Evolutionary conservation across 2,797 vertebrate genomes (phyloP), one percentile per base, ranked within the genome.

Genomic region (Spinus olivaceus): DNA sequence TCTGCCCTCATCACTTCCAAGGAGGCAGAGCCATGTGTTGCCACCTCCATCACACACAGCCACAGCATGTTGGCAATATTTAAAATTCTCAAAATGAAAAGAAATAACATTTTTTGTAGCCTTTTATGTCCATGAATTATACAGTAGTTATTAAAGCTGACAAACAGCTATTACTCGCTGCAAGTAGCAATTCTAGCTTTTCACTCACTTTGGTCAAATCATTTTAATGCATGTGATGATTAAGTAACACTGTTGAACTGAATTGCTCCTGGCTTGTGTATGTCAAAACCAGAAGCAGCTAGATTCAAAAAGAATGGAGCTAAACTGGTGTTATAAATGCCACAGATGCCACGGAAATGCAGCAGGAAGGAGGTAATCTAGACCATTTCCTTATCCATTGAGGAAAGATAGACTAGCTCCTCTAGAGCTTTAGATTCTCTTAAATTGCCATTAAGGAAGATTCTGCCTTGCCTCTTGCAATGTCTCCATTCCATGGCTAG

Each of bases 111-210:
- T 11, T 12, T 84, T 49, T n/a, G 42, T 74, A 86, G 53, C n/a
- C 56, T 96, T 89, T 91, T 71, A 63, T 64, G 64, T 80, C 53
- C 56, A 65, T 83, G 44, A 92, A 91, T 90, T 60, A 91, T 71
- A 78, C 32, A 88, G 69, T n/a, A 93, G 79, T 72, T 87, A 59
- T 80, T 65, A 92, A 79, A 85, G 88, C 51, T 90, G 81, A 77
- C 87, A 89, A 94, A 92, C 6, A 73, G 44, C 79, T 94, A 66
- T 79, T 94, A 70, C 57, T 87, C 0, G 0, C 21, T 54, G 30
- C 30, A 81, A 87, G 67, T 28, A 49, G 53, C 74, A 86, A 63
- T 84, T 81, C 63, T 41, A 76, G 63, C 23, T 92, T 86, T 88
- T 65, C 0, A 0, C 56, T 86, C 13, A 2, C 51, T 84, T 82